Evolutionary conservation across 1,140 invertebrate species (phyloP), one percentile per base, ranked within the genome.

Genomic region (Drosophila nannoptera): DNA sequence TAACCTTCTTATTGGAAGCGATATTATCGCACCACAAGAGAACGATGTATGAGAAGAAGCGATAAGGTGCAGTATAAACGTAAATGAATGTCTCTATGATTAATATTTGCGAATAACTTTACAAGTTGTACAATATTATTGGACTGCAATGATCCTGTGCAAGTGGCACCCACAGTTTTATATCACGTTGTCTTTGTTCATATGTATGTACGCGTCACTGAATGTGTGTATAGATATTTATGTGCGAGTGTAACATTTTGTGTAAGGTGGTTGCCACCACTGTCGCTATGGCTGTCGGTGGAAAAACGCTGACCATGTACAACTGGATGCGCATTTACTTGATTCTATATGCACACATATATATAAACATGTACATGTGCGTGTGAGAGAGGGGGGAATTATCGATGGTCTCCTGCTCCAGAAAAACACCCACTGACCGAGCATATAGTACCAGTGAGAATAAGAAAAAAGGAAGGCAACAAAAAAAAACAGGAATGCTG

Each of bases 401-500:
- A 70, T 69, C 70, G 61, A 65, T 60, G 43, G 53, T 42, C 72
- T 65, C 48, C 72, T 66, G 55, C 55, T 69, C 14, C 35, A 11
- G 42, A 8, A 29, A 32, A 62, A 69, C 66, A 61, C 55, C 61
- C 49, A 66, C 68, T 55, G 67, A 56, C 43, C 43, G n/a, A 65
- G 36, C 58, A 22, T 22, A 22, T 1, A 22, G 3, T 22, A 22
- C 1, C 22, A 22, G 1, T 22, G 22, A 46, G 31, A 29, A 31
- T 42, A 42, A 31, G 7, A 42, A 70, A 65, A 46, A 64, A 65
- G 22, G 22, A 22, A 22, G 22, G n/a, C n/a, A 59, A 46, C 33
- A 63, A 63, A n/a, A 69, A 66, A 50, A 48, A 68, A 7, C 53
- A 67, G 48, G 48, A 72, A 68, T 68, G 62, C 59, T 63, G 50